Base-by-base conservation (phyloP, 2,888 invertebrate species). In the Caenorhabditis panamensis region DNA sequence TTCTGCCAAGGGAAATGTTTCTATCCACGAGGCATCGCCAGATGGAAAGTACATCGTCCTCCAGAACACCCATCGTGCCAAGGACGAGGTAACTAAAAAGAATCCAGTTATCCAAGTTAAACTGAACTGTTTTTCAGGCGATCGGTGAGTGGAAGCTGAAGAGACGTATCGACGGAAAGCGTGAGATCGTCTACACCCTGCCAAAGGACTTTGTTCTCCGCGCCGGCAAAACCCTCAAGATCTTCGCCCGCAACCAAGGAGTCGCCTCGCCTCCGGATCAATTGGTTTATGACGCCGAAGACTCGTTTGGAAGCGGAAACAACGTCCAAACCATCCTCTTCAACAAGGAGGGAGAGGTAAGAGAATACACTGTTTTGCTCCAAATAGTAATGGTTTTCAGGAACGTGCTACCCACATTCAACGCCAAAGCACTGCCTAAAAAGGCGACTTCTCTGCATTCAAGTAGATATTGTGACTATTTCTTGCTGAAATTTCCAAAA, bases 1-100 rank as follows among this genome's bases (percentile, higher is more conserved):
- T 68, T 92, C 92, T 37, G 92, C 92, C 68, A 92, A 92, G 84
- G 92, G 92, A 44, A 92, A 92, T 36, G 91, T 92, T 36, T 90
- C 92, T 69, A 92, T 92, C 80, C 88, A 88, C 82, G 92, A 92
- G 84, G 92, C 92, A 71, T 88, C 90, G 69, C 91, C 92, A 9
- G 92, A 92, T 75, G 93, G 92, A 63, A 92, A 92, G 82, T 92
- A 88, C 88, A 91, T 93, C 86, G 87, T 90, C 47, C 83, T 93
- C 28, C 92, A 92, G 87, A 93, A 93, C 87, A 93, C 92, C 37
- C 91, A 92, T 78, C 88, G 91, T 59, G 81, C 86, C 79, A 92
- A 91, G 84, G 92, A 92, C 49, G 92, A 92, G 69, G 82, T 78
- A 53, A 8, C 1, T n/a, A n/a, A n/a, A n/a, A n/a, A n/a, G n/a